These are phyloP conservation scores for Heliconius cydno DNA, from an alignment of 2,888 invertebrate species.

Conservation along the genomic window DNA sequence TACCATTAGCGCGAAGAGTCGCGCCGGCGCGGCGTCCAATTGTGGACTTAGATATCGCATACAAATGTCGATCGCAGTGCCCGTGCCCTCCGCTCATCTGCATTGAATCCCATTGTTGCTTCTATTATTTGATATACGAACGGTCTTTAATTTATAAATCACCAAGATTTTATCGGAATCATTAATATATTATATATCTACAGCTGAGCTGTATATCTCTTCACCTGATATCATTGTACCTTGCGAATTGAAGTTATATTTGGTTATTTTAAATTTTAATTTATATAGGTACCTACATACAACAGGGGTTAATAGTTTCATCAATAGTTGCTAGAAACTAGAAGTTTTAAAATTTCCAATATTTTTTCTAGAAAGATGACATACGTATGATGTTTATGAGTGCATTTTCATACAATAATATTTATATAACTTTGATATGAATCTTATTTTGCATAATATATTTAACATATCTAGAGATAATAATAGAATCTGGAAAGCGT, in stretches of 20 bases:
- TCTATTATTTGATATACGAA: conserved; percentile 78
- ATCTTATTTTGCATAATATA: too few relatives aligned
- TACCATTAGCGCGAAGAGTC: conserved; percentile 82
- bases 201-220: neutral
- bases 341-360: too few relatives aligned
- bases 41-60: conserved; percentile 83
- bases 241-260: neutral
- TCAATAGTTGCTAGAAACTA: too few relatives aligned
- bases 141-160: conserved; percentile 81
- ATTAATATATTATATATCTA: conserved; percentile 49
- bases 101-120: conserved; percentile 83
- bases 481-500: neutral
- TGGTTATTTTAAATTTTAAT: too few relatives aligned
- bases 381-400: too few relatives aligned
- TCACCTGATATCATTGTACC: neutral
- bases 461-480: too few relatives aligned
- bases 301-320: too few relatives aligned
- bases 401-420: too few relatives aligned
- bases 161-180: conserved; percentile 49
- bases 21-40: conserved; percentile 83
- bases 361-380: too few relatives aligned
- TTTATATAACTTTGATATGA: too few relatives aligned
- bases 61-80: conserved; percentile 80
- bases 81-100: conserved; percentile 71
- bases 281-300: too few relatives aligned